A percentile compares a stretch with the other conserved stretches of the same genome.
Evolutionary conservation across 1,140 invertebrate genomes (phyloP).

Genomic region (Papilio helenus): DNA sequence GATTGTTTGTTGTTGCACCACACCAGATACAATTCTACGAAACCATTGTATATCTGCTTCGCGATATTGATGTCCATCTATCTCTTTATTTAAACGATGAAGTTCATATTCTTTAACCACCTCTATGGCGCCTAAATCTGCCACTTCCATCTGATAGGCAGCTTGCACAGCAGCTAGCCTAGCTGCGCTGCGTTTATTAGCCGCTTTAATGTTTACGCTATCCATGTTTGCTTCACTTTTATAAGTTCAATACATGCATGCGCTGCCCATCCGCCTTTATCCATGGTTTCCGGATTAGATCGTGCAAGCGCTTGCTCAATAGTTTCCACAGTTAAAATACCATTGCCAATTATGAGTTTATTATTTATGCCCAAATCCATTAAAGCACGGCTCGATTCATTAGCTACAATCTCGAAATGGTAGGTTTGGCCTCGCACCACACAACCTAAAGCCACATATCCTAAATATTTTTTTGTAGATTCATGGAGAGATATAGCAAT

Average conservation of each 20-base stretch:
- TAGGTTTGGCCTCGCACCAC: conserved; percentile 9
- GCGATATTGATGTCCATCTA: conserved; percentile 11
- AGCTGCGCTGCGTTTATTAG: conserved; percentile 10
- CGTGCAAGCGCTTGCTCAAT: conserved; percentile 10
- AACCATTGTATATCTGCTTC: conserved; percentile 11
- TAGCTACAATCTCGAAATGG: conserved; percentile 11
- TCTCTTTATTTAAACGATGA: conserved; percentile 12
- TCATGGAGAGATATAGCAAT: conserved; percentile 11
- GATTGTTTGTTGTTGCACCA: conserved; percentile 11
- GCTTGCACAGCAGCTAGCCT: conserved; percentile 9
- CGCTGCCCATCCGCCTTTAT: conserved; percentile 9
- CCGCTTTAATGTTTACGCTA: conserved; percentile 11
- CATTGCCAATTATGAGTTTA: conserved; percentile 11
- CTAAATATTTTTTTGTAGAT: conserved; percentile 12
- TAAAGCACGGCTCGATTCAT: conserved; percentile 10
- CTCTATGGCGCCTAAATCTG: conserved; percentile 10
- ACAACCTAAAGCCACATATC: conserved; percentile 11
- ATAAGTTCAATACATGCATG: conserved; percentile 11
- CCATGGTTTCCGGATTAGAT: conserved; percentile 10
- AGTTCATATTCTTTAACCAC: conserved; percentile 11
- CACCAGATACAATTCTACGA: conserved; percentile 11
- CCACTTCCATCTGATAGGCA: conserved; percentile 10
- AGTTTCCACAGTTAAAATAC: conserved; percentile 11
- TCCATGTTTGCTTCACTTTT: conserved; percentile 11
- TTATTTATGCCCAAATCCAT: conserved; percentile 11